Evolutionary conservation across 2,113 vertebrate genomes (phyloP).

Genomic region (Caloenas nicobarica): DNA sequence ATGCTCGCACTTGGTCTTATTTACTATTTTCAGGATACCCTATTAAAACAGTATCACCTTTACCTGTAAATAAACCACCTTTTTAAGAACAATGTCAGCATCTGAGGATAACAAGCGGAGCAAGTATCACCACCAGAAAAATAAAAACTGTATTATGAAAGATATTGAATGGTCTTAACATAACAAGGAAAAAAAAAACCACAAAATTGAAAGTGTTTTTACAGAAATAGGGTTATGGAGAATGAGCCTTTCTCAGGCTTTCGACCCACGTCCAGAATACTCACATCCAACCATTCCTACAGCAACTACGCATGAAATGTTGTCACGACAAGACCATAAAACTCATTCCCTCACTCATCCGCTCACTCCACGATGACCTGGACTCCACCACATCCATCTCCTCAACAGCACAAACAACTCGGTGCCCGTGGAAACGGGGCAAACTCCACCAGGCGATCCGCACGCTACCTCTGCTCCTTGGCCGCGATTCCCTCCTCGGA

Average conservation of each 20-base stretch:
- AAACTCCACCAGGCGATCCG: background rate
- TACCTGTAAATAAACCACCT: slow-evolving; percentile 58
- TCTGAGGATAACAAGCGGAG: background rate
- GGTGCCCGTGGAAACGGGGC: background rate
- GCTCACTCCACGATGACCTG: background rate
- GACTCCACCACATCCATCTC: slow-evolving; percentile 23
- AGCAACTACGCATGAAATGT: background rate
- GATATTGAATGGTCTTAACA: background rate
- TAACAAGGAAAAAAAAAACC: background rate
- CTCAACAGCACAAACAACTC: slow-evolving; percentile 8
- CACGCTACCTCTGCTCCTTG: slow-evolving; percentile 45
- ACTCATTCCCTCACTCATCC: slow-evolving; percentile 20
- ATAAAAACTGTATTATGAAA: background rate
- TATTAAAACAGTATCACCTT: slow-evolving; percentile 52
- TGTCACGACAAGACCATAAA: background rate
- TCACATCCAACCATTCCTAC: background rate
- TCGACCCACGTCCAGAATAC: background rate
- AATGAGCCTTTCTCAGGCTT: background rate
- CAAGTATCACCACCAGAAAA: background rate
- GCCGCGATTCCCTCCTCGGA: slow-evolving; percentile 34
- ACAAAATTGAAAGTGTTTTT: background rate
- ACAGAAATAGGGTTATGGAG: background rate
- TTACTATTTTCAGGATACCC: slow-evolving; percentile 58
- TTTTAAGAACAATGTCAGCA: slow-evolving; percentile 32
- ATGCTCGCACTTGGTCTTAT: slow-evolving; percentile 34